phyloP scores from a whole-genome alignment of 2,113 vertebrate genomes.

The Larimichthys crocea region DNA sequence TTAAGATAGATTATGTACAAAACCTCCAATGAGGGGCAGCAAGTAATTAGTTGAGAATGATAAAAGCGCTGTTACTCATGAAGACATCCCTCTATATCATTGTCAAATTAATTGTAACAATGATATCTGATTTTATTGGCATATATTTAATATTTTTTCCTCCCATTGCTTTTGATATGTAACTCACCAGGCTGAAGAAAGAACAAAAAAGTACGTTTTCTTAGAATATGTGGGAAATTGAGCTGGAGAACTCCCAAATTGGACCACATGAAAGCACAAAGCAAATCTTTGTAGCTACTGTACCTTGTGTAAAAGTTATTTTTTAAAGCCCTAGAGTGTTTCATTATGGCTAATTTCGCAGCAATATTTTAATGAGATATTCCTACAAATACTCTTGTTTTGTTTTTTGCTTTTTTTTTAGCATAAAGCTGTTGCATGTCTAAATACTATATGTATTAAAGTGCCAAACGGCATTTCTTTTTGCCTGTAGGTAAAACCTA shows the following conservation, averaged over 20 bases:
- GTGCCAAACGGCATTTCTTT: constrained; percentile 54
- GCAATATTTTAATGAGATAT: constrained; percentile 33
- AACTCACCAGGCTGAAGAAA: constrained; percentile 8
- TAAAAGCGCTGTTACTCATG: not conserved
- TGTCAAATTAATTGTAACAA: constrained; percentile 20
- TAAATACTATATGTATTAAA: constrained; percentile 43
- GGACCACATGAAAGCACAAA: constrained; percentile 52
- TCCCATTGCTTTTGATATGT: constrained; percentile 21
- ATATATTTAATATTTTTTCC: constrained; percentile 8
- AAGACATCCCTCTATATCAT: not conserved
- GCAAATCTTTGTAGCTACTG: constrained; percentile 37
- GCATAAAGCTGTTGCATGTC: constrained; percentile 44
- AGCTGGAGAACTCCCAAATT: constrained; percentile 40
- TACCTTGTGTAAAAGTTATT: constrained; percentile 31
- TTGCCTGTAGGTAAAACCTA: constrained; percentile 65
- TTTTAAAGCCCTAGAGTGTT: constrained; percentile 18
- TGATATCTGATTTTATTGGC: constrained; percentile 9
- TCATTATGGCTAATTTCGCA: constrained; percentile 40
- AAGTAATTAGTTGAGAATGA: constrained; percentile 10
- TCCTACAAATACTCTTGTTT: constrained; percentile 28
- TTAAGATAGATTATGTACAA: not conserved
- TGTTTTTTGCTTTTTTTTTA: constrained; percentile 14
- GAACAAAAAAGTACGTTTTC: not conserved
- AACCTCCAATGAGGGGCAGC: not conserved
- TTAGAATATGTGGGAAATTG: constrained; percentile 32